A percentile compares a stretch with the other conserved stretches of the same genome.
Conservation (phyloP, 2,888 invertebrate species). For the Drosophila meridiana region DNA sequence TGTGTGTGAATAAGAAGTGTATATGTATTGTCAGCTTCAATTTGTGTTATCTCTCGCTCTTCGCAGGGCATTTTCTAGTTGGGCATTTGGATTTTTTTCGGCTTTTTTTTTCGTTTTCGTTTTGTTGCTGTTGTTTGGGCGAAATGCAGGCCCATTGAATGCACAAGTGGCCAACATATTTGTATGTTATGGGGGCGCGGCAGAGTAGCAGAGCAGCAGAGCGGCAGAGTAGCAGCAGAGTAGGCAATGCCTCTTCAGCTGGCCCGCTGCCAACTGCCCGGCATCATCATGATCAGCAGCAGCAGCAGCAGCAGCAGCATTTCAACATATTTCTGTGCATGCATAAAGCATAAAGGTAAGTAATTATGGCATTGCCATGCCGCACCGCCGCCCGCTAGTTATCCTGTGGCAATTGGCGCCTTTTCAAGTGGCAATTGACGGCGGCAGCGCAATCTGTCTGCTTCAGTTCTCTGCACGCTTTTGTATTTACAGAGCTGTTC, state of each 20-base stretch:
- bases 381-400: conserved; percentile 13
- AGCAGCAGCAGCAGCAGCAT: conserved; percentile 4
- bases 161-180: conserved; percentile 60
- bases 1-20: background rate
- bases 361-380: conserved; percentile 54
- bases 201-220: background rate
- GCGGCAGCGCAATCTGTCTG: conserved; percentile 34
- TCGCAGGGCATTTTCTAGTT: background rate
- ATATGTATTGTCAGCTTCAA: background rate
- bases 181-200: conserved; percentile 26
- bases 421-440: conserved; percentile 44
- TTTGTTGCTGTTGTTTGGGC: conserved; percentile 15
- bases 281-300: conserved; percentile 19
- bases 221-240: background rate
- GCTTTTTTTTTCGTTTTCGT: conserved; percentile 2
- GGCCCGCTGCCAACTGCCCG: conserved; percentile 30
- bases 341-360: conserved; percentile 57
- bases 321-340: conserved; percentile 12
- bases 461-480: conserved; percentile 12
- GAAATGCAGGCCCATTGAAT: conserved; percentile 50
- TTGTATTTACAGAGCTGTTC: conserved; percentile 28
- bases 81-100: background rate
- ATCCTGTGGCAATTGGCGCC: conserved; percentile 34
- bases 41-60: background rate
- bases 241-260: conserved; percentile 17